Base-by-base conservation (phyloP, 2,113 vertebrate genomes). In the Zosterops borbonicus region DNA sequence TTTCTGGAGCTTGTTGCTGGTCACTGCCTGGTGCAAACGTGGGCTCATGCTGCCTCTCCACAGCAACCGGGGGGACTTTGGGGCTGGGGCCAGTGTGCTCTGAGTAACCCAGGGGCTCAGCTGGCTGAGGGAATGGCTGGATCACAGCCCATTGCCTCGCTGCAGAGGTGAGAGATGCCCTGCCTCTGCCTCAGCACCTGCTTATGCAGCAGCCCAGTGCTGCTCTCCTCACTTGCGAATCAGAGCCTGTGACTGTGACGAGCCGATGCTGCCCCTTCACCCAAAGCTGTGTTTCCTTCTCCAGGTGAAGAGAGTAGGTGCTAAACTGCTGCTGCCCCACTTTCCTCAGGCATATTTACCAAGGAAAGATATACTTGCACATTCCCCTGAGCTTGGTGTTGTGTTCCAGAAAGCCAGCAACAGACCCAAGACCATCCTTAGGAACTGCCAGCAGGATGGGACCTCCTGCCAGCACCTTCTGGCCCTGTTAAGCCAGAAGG, bases 11-110 rank as follows among this genome's bases (percentile, higher is more conserved):
- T 1, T 16, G 27, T 39, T 0, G 5, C 90, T 27, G 65, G 79
- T 37, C 2, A 2, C 25, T 6, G 19, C 18, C 37, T 3, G 8
- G 15, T 21, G 58, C 3, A 1, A 33, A 23, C 0, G 0, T 1
- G 1, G 81, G 33, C 82, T 92, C 13, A 1, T 0, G 0, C 52
- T 13, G 52, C 58, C 62, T 23, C 44, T 55, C 62, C 1, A 4
- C 28, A n/a, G 58, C 0, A 0, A 35, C 8, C 35, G 0, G 0
- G 19, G 60, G 28, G 50, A 50, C 49, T 64, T 49, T 31, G 53
- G 52, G 58, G 53, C 71, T 28, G 29, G 14, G 29, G 24, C 47
- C 65, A 10, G 44, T 6, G 33, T 4, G 13, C 60, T 78, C 42
- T 6, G 19, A 50, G 52, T 11, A 49, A 79, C 12, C 63, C 63